Evolutionary conservation across 2,888 invertebrate genomes (phyloP).

Genomic region (Gonocerus acuteangulatus): DNA sequence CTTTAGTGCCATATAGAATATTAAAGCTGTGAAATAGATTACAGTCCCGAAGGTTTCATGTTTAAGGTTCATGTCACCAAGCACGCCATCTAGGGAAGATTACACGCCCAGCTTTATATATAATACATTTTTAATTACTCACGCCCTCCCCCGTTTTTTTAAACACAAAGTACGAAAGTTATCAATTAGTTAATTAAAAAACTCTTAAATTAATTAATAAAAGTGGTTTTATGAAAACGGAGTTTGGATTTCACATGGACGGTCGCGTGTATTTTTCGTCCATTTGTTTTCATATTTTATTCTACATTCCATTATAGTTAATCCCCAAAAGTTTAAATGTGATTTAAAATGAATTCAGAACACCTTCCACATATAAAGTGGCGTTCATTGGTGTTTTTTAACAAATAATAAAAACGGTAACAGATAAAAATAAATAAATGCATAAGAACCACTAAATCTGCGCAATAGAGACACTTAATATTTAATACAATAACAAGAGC

Average conservation of each 20-base stretch:
- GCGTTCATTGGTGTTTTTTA: too few species aligned
- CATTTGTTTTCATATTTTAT: not conserved
- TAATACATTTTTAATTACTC: not conserved
- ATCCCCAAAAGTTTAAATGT: too few species aligned
- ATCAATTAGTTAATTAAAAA: slow-evolving; percentile 10
- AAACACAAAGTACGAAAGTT: not conserved
- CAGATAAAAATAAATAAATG: too few species aligned
- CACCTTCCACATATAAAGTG: too few species aligned
- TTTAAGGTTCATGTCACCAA: too few species aligned
- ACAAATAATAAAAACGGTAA: too few species aligned
- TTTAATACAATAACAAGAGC: too few species aligned
- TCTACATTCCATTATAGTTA: too few species aligned
- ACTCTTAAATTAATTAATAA: not conserved
- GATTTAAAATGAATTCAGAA: too few species aligned
- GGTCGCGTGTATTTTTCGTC: not conserved
- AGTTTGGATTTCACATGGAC: not conserved
- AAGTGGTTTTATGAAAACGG: not conserved
- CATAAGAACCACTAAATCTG: too few species aligned
- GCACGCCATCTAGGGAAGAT: not conserved
- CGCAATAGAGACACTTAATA: too few species aligned
- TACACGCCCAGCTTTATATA: slow-evolving; percentile 1
- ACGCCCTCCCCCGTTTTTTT: not conserved
- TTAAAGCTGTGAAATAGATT: not conserved
- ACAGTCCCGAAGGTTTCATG: not conserved
- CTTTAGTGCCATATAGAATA: not conserved